A percentile compares a stretch with the other conserved stretches of the same genome.
Evolutionary conservation across 2,113 vertebrate genomes (phyloP).

Genomic region (Mugil cephalus): DNA sequence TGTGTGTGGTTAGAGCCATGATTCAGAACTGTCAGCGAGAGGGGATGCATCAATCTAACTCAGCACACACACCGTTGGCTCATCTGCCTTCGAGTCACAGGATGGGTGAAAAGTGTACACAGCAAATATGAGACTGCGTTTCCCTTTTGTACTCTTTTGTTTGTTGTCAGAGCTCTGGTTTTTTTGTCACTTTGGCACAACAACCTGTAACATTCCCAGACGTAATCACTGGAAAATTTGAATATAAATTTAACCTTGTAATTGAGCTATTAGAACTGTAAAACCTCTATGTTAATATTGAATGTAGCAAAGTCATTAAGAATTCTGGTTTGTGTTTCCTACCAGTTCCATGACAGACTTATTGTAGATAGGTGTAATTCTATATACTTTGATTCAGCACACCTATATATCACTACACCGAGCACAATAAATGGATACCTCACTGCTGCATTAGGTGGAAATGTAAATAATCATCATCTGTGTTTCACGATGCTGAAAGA

Average conservation of each 20-base stretch:
- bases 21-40: constrained; percentile 83
- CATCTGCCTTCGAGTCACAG: constrained; percentile 63
- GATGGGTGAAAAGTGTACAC: constrained; percentile 55
- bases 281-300: constrained; percentile 31
- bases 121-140: constrained; percentile 62
- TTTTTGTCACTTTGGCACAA: not conserved
- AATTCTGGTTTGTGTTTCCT: constrained; percentile 21
- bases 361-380: not conserved
- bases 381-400: not conserved
- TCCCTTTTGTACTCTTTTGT: constrained; percentile 71
- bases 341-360: not conserved
- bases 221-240: not conserved
- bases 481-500: not conserved
- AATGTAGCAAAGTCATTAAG: constrained; percentile 28
- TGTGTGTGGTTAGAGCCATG: constrained; percentile 89
- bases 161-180: constrained; percentile 46
- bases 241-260: constrained; percentile 19
- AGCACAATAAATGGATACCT: no score
- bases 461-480: not conserved
- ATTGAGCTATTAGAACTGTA: constrained; percentile 5
- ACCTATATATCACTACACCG: not conserved
- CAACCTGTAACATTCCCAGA: not conserved
- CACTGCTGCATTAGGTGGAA: not conserved
- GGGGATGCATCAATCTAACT: constrained; percentile 78
- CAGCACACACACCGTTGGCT: constrained; percentile 48